These are phyloP conservation scores for Oxytorus armatus DNA, from an alignment of 2,888 invertebrate genomes.

Conservation along the genomic window DNA sequence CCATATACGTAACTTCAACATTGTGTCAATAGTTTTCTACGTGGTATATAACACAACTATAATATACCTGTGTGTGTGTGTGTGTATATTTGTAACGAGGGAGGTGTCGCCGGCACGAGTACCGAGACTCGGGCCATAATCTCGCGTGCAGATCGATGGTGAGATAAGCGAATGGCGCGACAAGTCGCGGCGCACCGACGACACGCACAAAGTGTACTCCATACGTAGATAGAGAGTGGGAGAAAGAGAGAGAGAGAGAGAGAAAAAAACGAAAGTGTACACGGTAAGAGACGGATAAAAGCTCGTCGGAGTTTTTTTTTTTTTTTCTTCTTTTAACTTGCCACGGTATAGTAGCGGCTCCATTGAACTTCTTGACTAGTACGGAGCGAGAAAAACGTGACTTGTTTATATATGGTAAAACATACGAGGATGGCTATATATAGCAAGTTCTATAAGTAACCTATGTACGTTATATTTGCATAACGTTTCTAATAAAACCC, in stretches of 20 bases:
- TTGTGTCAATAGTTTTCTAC: background rate
- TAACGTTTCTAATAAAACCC: conserved; percentile 11
- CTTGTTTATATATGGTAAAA: conserved; percentile 49
- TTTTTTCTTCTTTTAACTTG: conserved; percentile 6
- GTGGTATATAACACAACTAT: no score
- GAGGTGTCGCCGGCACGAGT: conserved; percentile 62
- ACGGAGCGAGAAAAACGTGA: conserved; percentile 50
- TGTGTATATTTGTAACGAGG: conserved; percentile 45
- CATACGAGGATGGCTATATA: conserved; percentile 23
- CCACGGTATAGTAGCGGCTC: conserved; percentile 45
- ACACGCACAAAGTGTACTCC: conserved; percentile 35
- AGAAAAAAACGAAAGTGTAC: conserved; percentile 26
- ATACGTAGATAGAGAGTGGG: conserved; percentile 12
- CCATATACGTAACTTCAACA: background rate
- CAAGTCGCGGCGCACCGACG: conserved; percentile 60
- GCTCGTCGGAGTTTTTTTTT: conserved; percentile 13
- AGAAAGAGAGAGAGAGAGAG: conserved; percentile 20
- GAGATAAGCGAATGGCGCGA: conserved; percentile 63
- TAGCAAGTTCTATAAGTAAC: conserved; percentile 4
- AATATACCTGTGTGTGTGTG: background rate
- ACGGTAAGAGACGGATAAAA: conserved; percentile 32
- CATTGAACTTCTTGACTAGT: conserved; percentile 62
- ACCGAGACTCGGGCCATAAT: conserved; percentile 52
- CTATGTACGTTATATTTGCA: conserved; percentile 39
- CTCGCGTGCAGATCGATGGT: conserved; percentile 65